Evolutionary conservation across 1,140 invertebrate genomes (phyloP), one percentile per base, ranked within the genome.

Genomic region (Berghia stephanieae): DNA sequence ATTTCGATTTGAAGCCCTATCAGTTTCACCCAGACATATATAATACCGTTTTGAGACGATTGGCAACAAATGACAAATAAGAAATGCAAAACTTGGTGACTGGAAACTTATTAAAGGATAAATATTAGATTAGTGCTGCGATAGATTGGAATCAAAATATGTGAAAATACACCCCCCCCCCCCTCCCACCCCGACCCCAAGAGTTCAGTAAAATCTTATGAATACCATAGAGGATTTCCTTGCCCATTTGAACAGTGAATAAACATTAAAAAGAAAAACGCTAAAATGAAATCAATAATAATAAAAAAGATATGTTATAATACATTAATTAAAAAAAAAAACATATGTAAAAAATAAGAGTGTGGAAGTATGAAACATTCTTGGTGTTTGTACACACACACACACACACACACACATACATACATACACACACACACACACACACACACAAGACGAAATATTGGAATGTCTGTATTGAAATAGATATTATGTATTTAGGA

Each of bases 361-460:
- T 49, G 46, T 13, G n/a, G 46, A 13, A 13, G 46, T 16, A 16
- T 49, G 46, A 49, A 49, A n/a, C 13, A n/a, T n/a, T 49, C n/a
- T 49, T n/a, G 13, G 13, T 13, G 13, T 13, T 49, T n/a, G 46
- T 16, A 16, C 46, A 16, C 13, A 16, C 46, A 49, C 13, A 16
- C 46, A 49, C 13, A 60, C 21, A 21, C 57, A 60, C 21, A 60
- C 57, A 52, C 36, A 66, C 60, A 16, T 18, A 8, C 24, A 66
- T 38, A 31, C n/a, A 66, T 38, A 31, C 18, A 27, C 27, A 66
- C 60, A 66, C 60, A 66, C 60, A 66, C 60, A 31, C 60, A 66
- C 60, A 66, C 60, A 66, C 60, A 66, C 60, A 66, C 60, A 66
- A n/a, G n/a, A n/a, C n/a, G n/a, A n/a, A n/a, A n/a, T n/a, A n/a